phyloP scores from a whole-genome alignment of 2,888 invertebrate genomes.

The Tupiocoris notatus region DNA sequence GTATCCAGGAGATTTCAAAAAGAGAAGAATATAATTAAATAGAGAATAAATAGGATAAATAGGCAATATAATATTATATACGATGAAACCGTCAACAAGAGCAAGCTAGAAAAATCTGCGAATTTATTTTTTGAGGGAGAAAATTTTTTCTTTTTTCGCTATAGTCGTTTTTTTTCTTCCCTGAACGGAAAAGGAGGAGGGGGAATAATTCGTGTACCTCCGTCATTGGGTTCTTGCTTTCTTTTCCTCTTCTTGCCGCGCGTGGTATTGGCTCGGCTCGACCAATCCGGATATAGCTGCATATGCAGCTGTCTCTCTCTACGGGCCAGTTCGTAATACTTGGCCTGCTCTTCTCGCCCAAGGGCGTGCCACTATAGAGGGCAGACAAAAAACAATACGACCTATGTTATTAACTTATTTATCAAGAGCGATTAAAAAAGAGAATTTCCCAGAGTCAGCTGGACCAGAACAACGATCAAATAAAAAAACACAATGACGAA shows the following conservation, averaged over 20 bases:
- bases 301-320: slow-evolving; percentile 98
- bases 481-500: background rate
- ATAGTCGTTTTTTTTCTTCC: slow-evolving; percentile 1
- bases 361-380: slow-evolving; percentile 95
- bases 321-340: slow-evolving; percentile 98
- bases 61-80: slow-evolving; percentile 28
- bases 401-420: slow-evolving; percentile 8
- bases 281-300: slow-evolving; percentile 99
- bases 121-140: slow-evolving; percentile 27
- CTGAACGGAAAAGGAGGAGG: slow-evolving; percentile 13
- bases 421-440: background rate
- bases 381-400: slow-evolving; percentile 35
- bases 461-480: background rate
- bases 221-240: slow-evolving; percentile 96
- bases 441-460: background rate
- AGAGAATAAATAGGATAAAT: slow-evolving; percentile 55
- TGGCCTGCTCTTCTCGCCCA: slow-evolving; percentile 98
- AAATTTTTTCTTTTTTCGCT: slow-evolving; percentile 9
- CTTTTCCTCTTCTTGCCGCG: slow-evolving; percentile 99
- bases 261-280: slow-evolving; percentile 99
- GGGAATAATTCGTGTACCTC: slow-evolving; percentile 68
- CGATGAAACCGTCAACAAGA: slow-evolving; percentile 55
- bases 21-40: slow-evolving; percentile 50
- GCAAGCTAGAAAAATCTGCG: slow-evolving; percentile 47
- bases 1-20: slow-evolving; percentile 19